Conservation (phyloP, 2,888 invertebrate genomes). For the Aelia acuminata region DNA sequence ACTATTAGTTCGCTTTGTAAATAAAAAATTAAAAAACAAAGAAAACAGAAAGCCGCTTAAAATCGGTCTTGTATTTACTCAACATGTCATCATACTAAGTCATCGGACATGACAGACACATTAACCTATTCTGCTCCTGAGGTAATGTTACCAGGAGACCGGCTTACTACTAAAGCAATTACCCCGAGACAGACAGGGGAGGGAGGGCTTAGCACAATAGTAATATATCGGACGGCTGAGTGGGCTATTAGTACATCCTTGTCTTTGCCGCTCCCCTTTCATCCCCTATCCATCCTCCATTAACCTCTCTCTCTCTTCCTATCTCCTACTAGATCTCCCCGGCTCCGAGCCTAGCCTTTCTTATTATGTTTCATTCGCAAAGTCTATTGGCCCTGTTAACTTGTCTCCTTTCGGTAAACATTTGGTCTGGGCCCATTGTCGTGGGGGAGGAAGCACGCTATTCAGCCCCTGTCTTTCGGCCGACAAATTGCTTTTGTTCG, state of each 20-base stretch:
- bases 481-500: slow-evolving; percentile 25
- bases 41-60: no score
- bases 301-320: background rate
- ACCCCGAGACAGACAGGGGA: background rate
- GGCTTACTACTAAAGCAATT: background rate
- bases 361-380: slow-evolving; percentile 10
- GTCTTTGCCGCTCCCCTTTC: slow-evolving; percentile 44
- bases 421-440: slow-evolving; percentile 20
- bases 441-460: slow-evolving; percentile 6
- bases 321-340: slow-evolving; percentile 27
- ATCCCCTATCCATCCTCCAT: background rate
- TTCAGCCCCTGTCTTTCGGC: background rate
- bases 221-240: background rate
- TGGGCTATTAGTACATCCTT: background rate
- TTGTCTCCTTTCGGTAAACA: slow-evolving; percentile 36
- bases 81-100: no score
- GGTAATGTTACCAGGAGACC: background rate
- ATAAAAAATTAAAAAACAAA: no score
- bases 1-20: no score
- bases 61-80: no score
- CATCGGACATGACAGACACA: background rate
- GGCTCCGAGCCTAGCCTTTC: slow-evolving; percentile 27
- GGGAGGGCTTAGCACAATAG: background rate
- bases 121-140: background rate
- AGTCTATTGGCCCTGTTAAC: slow-evolving; percentile 44